These are phyloP conservation scores for Hymenopus coronatus DNA, from an alignment of 2,888 invertebrate species.

Conservation along the genomic window DNA sequence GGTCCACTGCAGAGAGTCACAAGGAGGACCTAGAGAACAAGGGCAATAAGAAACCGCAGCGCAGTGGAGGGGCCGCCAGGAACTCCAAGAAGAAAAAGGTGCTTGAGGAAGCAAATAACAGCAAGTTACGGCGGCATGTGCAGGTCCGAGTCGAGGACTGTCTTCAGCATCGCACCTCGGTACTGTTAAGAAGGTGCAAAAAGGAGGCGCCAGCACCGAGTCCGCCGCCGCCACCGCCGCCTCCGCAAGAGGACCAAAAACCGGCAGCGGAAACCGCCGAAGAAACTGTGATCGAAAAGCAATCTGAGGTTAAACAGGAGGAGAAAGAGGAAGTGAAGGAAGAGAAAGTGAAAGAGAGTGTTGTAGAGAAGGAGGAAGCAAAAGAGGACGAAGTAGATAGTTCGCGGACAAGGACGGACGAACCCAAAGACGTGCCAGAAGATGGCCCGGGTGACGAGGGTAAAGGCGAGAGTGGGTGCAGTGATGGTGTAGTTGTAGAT, in stretches of 20 bases:
- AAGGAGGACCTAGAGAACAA: constrained; percentile 38
- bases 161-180: constrained; percentile 39
- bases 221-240: not conserved
- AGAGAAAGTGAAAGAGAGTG: not conserved
- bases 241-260: not conserved
- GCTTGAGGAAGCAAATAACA: constrained; percentile 48
- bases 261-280: not conserved
- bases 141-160: constrained; percentile 48
- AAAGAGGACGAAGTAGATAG: not conserved
- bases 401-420: not conserved
- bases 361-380: constrained; percentile 7
- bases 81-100: constrained; percentile 44
- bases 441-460: constrained; percentile 43
- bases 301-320: not conserved
- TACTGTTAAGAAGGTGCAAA: not conserved
- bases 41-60: constrained; percentile 33
- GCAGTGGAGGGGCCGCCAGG: constrained; percentile 24
- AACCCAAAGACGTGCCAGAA: constrained; percentile 27
- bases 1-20: constrained; percentile 14
- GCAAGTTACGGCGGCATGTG: constrained; percentile 46
- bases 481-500: not conserved
- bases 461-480: constrained; percentile 9
- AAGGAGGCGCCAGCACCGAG: not conserved
- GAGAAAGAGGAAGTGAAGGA: constrained; percentile 23
- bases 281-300: not conserved